A percentile compares a stretch with the other conserved stretches of the same genome.
Conservation (phyloP, 35 echinoderm and acorn worm genomes). For the Heliocidaris tuberculata region DNA sequence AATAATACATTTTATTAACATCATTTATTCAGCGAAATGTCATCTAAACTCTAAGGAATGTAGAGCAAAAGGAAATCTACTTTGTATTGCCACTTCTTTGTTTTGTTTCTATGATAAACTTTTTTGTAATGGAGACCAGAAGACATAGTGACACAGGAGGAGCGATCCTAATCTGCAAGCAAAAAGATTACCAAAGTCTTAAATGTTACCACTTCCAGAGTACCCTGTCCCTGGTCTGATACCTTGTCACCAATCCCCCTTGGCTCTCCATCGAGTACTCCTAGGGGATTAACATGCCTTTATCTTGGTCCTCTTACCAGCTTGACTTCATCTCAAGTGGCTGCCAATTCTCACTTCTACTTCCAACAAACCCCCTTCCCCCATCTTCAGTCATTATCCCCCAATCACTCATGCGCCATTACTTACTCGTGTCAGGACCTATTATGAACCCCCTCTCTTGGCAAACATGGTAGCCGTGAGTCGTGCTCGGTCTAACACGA, state of each 20-base stretch:
- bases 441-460: not conserved
- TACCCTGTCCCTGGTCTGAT: not conserved
- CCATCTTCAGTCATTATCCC: not conserved
- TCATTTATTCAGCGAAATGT: no score
- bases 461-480: not conserved
- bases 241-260: not conserved
- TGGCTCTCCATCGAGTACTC: not conserved
- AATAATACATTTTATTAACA: no score
- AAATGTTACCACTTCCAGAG: not conserved
- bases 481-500: not conserved
- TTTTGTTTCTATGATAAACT: not conserved
- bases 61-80: no score
- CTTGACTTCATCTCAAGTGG: constrained; percentile 34
- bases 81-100: no score
- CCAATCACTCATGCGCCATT: not conserved
- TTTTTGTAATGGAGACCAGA: not conserved
- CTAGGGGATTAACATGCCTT: not conserved
- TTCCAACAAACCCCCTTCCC: not conserved
- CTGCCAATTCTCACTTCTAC: not conserved
- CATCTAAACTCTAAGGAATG: no score
- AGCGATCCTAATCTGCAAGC: not conserved
- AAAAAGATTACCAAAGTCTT: not conserved
- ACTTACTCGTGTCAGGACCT: not conserved
- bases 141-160: not conserved
- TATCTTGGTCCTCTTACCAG: not conserved